A percentile compares a stretch with the other conserved stretches of the same genome.
Conservation (phyloP, 2,797 vertebrate genomes). For the Trichosurus vulpecula region DNA sequence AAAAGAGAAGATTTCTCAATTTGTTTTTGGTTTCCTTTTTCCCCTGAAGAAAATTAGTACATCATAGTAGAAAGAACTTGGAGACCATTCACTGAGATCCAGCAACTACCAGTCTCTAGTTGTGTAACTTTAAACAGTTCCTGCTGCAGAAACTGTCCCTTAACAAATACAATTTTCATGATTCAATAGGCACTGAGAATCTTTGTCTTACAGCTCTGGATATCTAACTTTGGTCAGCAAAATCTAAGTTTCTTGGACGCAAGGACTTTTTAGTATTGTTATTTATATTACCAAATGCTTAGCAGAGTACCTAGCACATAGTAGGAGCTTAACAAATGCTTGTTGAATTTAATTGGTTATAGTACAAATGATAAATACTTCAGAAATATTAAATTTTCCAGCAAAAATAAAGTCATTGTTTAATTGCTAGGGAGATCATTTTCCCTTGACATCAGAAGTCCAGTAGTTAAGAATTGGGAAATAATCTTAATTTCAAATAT, state of each 20-base stretch:
- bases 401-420: not conserved
- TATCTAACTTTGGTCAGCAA: not conserved
- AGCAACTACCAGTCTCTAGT: not conserved
- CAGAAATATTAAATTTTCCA: not conserved
- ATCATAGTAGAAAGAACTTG: not conserved
- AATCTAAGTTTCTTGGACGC: not conserved
- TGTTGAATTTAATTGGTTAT: not conserved
- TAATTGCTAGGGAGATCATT: not conserved
- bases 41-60: not conserved
- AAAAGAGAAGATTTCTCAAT: not conserved
- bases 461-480: not conserved
- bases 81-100: not conserved
- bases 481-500: not conserved
- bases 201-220: not conserved
- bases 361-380: not conserved
- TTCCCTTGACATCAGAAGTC: not conserved
- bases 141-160: not conserved
- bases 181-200: not conserved
- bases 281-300: not conserved
- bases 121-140: not conserved
- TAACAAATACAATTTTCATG: not conserved
- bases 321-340: not conserved
- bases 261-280: not conserved
- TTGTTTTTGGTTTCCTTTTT: slow-evolving; percentile 1
- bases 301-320: not conserved